Base-by-base conservation (phyloP, 2,113 vertebrate species). In the Pterocles orientalis region DNA sequence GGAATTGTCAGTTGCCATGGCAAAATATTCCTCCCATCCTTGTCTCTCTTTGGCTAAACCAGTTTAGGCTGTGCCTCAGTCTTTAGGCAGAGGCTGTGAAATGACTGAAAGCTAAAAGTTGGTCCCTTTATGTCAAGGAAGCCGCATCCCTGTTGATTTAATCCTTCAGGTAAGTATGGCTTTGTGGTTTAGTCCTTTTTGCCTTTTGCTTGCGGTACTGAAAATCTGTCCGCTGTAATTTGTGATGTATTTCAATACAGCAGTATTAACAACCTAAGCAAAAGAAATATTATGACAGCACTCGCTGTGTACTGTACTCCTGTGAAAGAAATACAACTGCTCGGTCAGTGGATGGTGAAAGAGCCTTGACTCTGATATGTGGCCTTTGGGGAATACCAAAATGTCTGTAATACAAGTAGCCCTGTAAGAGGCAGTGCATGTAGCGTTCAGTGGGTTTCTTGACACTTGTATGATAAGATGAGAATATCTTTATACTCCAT, bases 1-100 rank as follows among this genome's bases (percentile, higher is more conserved):
- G 65, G 77, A 96, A 70, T 18, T 95, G 83, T 58, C 58, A 68
- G 90, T 95, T 95, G 83, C 92, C 83, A 96, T 94, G 90, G 91
- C 77, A 95, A 92, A 94, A 62, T 87, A 91, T 56, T 93, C 73
- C 34, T 95, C 75, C 82, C 10, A 4, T 78, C 79, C 58, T 48
- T 82, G 23, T 57, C 24, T 94, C 54, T 82, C 69, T 20, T 11
- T 51, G 83, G 56, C 53, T 89, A 43, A 77, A 51, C 75, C 41
- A 41, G 47, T 76, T 89, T 64, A 87, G 94, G 36, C 87, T 82
- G 79, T 69, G 82, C 58, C 29, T 72, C 10, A 26, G 33, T 47
- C 75, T 62, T 64, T 73, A 62, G 72, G 77, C 84, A 85, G 71
- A 75, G 71, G 69, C 76, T 90, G 48, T 84, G 64, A 86, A 95